Percentiles rank a stretch among this genome's conserved stretches.
These are phyloP conservation scores for Macquaria australasica DNA, from an alignment of 2,113 vertebrate species.

Conservation along the genomic window DNA sequence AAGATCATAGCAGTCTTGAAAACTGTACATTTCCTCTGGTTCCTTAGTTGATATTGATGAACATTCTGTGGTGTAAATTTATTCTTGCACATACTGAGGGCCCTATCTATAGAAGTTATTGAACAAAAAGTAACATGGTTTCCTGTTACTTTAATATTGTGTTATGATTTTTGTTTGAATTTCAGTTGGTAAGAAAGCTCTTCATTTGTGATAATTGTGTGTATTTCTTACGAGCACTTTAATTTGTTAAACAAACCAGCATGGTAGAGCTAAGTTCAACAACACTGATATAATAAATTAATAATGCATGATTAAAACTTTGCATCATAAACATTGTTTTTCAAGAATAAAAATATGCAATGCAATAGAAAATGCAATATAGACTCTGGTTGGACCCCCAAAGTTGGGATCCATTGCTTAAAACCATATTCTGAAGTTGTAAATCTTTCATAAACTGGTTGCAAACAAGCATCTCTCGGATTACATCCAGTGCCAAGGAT, in stretches of 20 bases:
- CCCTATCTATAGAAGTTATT: not conserved
- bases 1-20: constrained; percentile 2
- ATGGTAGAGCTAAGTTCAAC: constrained; percentile 27
- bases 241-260: constrained; percentile 31
- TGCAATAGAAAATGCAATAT: constrained; percentile 59
- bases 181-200: not conserved
- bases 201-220: constrained; percentile 21
- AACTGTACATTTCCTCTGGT: not conserved
- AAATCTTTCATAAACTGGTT: constrained; percentile 23
- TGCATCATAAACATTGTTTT: constrained; percentile 14
- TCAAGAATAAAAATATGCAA: constrained; percentile 54
- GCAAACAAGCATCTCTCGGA: not conserved
- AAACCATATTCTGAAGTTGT: not conserved
- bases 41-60: not conserved
- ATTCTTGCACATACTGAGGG: not conserved
- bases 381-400: constrained; percentile 14
- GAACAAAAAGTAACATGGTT: not conserved
- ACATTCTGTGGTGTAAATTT: not conserved
- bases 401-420: not conserved
- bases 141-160: not conserved
- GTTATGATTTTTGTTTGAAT: not conserved
- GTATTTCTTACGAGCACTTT: constrained; percentile 22
- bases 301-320: constrained; percentile 28
- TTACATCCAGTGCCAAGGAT: constrained; percentile 53
- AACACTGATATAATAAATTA: not conserved